Base-by-base conservation (phyloP, 2,888 invertebrate genomes). In the Leucophenga montana region DNA sequence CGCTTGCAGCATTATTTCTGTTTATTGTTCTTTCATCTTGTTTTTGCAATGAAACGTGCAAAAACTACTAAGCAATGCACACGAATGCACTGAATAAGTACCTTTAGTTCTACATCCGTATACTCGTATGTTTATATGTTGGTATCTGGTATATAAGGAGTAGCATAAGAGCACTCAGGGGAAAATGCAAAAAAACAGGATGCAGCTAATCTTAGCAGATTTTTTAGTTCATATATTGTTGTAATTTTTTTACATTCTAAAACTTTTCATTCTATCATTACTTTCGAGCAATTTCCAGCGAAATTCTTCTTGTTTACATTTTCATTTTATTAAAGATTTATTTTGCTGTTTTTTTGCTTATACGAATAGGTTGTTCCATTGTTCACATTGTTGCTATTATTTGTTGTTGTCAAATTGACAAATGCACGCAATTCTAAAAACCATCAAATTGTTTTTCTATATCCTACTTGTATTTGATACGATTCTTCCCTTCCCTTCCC, bases 201-300 rank as follows among this genome's bases (percentile, higher is more conserved):
- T 39, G 11, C 39, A 39, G 9, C 3, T 39, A 11, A 5, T 39
- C 39, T 39, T 39, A 39, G 3, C 1, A 3, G 39, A 8, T 39
- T 53, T 53, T n/a, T 53, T 18, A 18, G 53, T 20, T 53, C 53
- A 18, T 53, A 1, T 18, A 53, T 18, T 11, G 18, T 5, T 53
- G 9, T 6, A 16, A 53, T 18, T 9, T 53, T 50, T 20, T 53
- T 3, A 48, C 16, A 13, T 48, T 48, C 16, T 53, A 18, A 3
- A 20, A 53, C 20, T 53, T 9, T 18, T 18, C 14, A 20, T 53
- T 53, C 4, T 16, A 18, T 53, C 16, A 84, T 81, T 82, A 80
- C 75, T 81, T 76, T 80, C 84, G 81, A 78, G 61, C 84, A 76
- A 81, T 81, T 84, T 81, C 81, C 72, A 73, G 73, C 73, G 73